A percentile compares a stretch with the other conserved stretches of the same genome.
Evolutionary conservation across 2,888 invertebrate genomes (phyloP).

Genomic region (Mycalesis mineus): DNA sequence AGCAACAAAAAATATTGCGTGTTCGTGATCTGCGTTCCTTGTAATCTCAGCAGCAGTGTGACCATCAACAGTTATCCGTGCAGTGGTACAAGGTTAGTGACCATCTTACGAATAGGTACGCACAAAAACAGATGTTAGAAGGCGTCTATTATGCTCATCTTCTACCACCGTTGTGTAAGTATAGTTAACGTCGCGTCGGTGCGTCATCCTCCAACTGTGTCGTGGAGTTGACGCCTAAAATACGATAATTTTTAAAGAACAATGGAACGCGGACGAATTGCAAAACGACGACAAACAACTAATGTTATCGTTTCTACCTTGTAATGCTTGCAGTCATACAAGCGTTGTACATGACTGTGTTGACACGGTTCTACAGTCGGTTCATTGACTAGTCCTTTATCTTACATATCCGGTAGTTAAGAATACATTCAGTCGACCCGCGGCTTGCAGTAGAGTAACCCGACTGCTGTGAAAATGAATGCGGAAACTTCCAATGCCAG

Average conservation of each 20-base stretch:
- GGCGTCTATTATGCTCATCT: no score
- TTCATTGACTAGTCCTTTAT: conserved; percentile 13
- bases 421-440: conserved; percentile 10
- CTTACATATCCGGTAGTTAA: conserved; percentile 17
- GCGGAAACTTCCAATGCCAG: conserved; percentile 22
- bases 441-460: conserved; percentile 1
- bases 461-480: conserved; percentile 20
- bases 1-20: no score
- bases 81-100: no score
- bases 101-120: no score
- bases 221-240: no score
- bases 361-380: background rate
- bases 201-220: no score
- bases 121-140: no score
- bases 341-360: background rate
- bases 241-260: background rate
- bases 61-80: no score
- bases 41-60: no score
- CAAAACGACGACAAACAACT: conserved; percentile 2
- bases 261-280: background rate
- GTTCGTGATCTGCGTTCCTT: no score
- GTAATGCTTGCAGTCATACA: background rate
- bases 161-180: no score
- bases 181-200: no score
- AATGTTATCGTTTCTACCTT: conserved; percentile 11